These are phyloP conservation scores for Aphidoletes aphidimyza DNA, from an alignment of 2,888 invertebrate genomes.

Conservation along the genomic window DNA sequence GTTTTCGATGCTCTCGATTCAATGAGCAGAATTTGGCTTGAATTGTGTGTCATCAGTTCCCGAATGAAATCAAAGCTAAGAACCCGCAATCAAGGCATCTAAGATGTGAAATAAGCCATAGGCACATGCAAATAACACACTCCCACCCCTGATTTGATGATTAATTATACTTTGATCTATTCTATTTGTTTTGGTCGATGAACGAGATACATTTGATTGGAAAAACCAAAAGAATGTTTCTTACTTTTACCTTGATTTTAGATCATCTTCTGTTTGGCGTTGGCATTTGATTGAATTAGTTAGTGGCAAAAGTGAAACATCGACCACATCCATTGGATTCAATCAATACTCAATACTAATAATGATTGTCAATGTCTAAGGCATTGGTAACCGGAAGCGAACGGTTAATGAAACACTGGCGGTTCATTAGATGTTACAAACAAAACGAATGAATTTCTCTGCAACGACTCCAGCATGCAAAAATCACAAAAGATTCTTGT, in stretches of 20 bases:
- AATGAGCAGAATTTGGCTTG: conserved; percentile 26
- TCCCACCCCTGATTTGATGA: not conserved
- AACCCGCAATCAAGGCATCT: not conserved
- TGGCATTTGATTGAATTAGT: not conserved
- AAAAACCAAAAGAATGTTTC: not conserved
- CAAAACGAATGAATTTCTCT: too few relatives aligned
- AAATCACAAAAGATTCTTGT: too few relatives aligned
- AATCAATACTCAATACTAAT: too few relatives aligned
- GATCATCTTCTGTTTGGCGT: not conserved
- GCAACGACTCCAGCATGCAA: too few relatives aligned
- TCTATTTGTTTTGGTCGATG: conserved; percentile 20
- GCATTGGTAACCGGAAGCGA: too few relatives aligned
- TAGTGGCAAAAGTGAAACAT: too few relatives aligned
- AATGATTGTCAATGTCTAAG: too few relatives aligned
- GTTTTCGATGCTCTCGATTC: not conserved
- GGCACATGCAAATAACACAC: conserved; percentile 18
- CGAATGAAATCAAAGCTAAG: conserved; percentile 1
- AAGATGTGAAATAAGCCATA: not conserved
- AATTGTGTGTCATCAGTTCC: conserved; percentile 31
- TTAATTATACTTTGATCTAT: conserved; percentile 52
- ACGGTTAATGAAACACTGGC: not conserved
- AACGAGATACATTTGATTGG: too few relatives aligned
- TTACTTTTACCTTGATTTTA: not conserved
- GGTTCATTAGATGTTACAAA: not conserved
- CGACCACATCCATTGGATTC: too few relatives aligned